Conservation (phyloP, 1,140 invertebrate genomes). For the Lepidurus apus region DNA sequence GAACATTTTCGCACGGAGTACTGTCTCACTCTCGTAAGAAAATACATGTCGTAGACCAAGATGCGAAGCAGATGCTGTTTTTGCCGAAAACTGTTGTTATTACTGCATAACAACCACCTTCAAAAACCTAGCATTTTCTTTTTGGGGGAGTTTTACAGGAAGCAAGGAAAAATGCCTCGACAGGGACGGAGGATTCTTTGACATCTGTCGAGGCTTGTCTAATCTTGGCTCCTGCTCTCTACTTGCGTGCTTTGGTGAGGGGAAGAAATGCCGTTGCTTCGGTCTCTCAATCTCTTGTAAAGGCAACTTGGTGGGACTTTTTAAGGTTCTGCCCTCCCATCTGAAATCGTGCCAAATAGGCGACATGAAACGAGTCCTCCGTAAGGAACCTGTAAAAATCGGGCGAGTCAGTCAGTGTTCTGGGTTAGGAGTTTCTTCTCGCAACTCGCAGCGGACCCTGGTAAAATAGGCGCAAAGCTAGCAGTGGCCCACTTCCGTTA, state of each 20-base stretch:
- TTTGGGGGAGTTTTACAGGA: not conserved
- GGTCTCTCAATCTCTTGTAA: not conserved
- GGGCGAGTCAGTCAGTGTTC: not conserved
- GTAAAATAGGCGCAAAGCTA: not conserved
- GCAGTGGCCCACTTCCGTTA: not conserved
- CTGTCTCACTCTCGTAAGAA: too few species aligned
- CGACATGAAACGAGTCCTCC: not conserved
- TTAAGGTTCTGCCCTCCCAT: not conserved
- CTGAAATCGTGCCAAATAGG: not conserved
- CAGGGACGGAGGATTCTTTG: not conserved
- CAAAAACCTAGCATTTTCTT: not conserved
- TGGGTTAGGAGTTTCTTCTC: not conserved
- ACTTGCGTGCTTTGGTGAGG: not conserved
- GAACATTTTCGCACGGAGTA: too few species aligned
- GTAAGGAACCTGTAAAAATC: not conserved
- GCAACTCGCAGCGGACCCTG: not conserved
- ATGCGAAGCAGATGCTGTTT: not conserved
- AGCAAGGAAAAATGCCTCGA: not conserved
- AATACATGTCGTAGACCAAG: too few species aligned
- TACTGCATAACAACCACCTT: conserved; percentile 14
- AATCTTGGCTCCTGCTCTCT: conserved; percentile 2
- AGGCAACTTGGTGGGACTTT: not conserved
- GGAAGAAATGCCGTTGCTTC: not conserved
- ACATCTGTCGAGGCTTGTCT: conserved; percentile 18
- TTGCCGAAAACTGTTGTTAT: not conserved